Conservation (phyloP, 2,113 vertebrate genomes). For the Edolisoma coerulescens region DNA sequence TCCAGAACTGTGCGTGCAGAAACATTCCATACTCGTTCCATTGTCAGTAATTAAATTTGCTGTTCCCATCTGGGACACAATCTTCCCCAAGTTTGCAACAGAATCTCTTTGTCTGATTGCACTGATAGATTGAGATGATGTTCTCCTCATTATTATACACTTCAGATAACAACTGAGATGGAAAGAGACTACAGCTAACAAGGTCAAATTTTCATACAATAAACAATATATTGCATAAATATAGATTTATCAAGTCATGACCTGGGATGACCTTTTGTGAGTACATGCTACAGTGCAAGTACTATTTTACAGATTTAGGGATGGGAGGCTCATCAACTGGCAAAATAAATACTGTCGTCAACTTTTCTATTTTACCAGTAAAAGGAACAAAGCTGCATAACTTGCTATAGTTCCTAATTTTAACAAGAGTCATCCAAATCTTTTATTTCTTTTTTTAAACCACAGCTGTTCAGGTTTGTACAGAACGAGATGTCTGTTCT, state of each 20-base stretch:
- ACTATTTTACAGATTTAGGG: neutral
- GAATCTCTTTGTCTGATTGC: slow-evolving; percentile 20
- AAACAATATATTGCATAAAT: neutral
- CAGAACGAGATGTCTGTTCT: neutral
- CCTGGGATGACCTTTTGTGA: neutral
- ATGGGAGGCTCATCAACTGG: neutral
- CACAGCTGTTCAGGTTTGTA: neutral
- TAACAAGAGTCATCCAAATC: neutral
- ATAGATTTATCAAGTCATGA: neutral
- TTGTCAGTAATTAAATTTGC: slow-evolving; percentile 41
- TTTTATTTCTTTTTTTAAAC: neutral
- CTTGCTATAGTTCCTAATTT: neutral
- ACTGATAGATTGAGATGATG: neutral
- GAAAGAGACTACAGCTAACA: neutral
- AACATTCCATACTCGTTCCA: neutral
- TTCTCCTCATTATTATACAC: neutral
- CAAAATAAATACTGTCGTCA: neutral
- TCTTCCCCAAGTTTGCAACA: neutral
- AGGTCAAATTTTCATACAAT: neutral
- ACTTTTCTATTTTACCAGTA: neutral
- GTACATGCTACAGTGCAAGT: neutral
- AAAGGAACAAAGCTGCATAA: neutral
- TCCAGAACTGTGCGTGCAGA: slow-evolving; percentile 1
- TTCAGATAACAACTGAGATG: neutral
- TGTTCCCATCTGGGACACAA: slow-evolving; percentile 1